Conservation (phyloP, 2,113 vertebrate genomes). For the Pleuronectes platessa region DNA sequence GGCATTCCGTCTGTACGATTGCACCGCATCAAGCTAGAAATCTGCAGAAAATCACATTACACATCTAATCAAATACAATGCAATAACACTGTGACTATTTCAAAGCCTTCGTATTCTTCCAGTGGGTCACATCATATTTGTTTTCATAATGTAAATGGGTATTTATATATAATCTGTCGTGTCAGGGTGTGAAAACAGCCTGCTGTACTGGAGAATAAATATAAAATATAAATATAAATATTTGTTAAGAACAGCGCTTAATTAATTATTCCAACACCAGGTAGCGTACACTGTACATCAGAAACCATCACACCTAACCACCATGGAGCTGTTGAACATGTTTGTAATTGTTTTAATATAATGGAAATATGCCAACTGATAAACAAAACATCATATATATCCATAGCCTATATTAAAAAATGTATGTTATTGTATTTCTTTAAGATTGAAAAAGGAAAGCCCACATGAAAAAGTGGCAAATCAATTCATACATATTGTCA, state of each 20-base stretch:
- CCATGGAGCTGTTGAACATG: too few relatives aligned
- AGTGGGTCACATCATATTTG: background rate
- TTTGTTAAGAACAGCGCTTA: background rate
- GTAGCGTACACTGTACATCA: background rate
- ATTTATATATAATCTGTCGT: background rate
- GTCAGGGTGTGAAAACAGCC: too few relatives aligned
- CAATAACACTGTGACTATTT: background rate
- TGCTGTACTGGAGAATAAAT: background rate
- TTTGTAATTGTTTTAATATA: too few relatives aligned
- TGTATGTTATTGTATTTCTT: too few relatives aligned
- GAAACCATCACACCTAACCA: background rate
- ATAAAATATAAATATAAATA: too few relatives aligned
- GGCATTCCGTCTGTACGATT: slow-evolving; percentile 75
- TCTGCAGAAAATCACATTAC: slow-evolving; percentile 17
- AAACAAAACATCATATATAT: too few relatives aligned
- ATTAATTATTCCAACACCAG: background rate
- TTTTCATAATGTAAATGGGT: background rate
- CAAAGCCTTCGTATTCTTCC: too few relatives aligned
- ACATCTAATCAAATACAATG: background rate
- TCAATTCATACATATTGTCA: too few relatives aligned
- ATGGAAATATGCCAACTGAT: too few relatives aligned
- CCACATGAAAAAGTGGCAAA: too few relatives aligned
- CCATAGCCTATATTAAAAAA: too few relatives aligned
- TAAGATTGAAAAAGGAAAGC: too few relatives aligned
- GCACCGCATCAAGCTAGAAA: slow-evolving; percentile 68